Evolutionary conservation across 1,140 invertebrate species (phyloP).

Genomic region (Bombus confusus): DNA sequence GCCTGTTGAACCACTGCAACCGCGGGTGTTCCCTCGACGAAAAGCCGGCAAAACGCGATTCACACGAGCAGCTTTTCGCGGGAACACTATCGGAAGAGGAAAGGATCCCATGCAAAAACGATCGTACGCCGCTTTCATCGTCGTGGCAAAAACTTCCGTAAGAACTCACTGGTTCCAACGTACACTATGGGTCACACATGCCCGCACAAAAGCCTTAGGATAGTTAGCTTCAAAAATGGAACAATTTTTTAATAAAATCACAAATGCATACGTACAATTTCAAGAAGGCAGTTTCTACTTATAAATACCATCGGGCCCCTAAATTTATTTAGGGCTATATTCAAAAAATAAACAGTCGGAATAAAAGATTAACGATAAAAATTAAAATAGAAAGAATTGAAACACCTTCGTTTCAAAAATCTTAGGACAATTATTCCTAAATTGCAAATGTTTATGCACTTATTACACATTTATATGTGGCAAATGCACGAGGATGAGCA

Average conservation of each 20-base stretch:
- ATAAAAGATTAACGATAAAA: too few relatives aligned
- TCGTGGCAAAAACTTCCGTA: not conserved
- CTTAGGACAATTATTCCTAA: too few relatives aligned
- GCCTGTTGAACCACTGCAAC: not conserved
- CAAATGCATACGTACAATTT: too few relatives aligned
- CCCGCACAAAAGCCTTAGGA: not conserved
- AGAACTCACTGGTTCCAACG: too few relatives aligned
- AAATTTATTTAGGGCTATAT: not conserved
- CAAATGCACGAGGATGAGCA: too few relatives aligned
- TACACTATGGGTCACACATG: not conserved
- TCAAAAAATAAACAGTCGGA: too few relatives aligned
- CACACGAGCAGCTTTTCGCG: slow-evolving; percentile 22
- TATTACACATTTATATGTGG: too few relatives aligned
- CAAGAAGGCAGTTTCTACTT: too few relatives aligned
- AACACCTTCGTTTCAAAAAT: too few relatives aligned
- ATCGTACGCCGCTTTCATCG: slow-evolving; percentile 13
- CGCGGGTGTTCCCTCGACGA: not conserved
- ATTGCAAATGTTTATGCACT: too few relatives aligned
- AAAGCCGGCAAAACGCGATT: slow-evolving; percentile 8
- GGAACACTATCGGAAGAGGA: not conserved
- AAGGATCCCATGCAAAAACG: slow-evolving; percentile 16
- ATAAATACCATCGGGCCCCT: not conserved
- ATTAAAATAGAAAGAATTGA: too few relatives aligned
- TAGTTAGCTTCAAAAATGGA: not conserved
- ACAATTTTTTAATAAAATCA: not conserved